Evolutionary conservation across 2,888 invertebrate species (phyloP).

Genomic region (Octodonta nipae): DNA sequence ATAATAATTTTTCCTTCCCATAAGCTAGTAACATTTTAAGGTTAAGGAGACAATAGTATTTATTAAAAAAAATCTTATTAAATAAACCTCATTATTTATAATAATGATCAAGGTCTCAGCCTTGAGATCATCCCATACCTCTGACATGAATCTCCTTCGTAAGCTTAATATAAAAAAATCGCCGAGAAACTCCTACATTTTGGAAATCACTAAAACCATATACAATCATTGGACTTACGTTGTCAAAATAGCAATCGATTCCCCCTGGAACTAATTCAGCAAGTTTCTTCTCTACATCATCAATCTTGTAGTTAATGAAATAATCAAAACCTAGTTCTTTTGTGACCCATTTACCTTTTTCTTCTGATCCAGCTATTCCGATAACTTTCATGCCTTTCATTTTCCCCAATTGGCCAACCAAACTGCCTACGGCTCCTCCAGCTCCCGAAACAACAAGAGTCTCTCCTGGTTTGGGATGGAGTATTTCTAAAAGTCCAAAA

Average conservation of each 20-base stretch:
- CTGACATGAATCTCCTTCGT: too few relatives aligned
- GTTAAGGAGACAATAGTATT: too few relatives aligned
- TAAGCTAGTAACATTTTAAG: too few relatives aligned
- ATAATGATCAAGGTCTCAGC: too few relatives aligned
- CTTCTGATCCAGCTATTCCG: slow-evolving; percentile 55
- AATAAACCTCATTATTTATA: too few relatives aligned
- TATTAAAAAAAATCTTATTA: too few relatives aligned
- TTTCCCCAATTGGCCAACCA: slow-evolving; percentile 66
- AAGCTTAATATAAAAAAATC: background rate
- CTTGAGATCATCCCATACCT: too few relatives aligned
- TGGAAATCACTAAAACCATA: too few relatives aligned
- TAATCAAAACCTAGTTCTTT: slow-evolving; percentile 51
- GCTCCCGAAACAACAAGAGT: slow-evolving; percentile 59
- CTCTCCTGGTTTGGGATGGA: slow-evolving; percentile 55
- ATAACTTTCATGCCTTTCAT: slow-evolving; percentile 53
- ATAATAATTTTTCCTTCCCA: too few relatives aligned
- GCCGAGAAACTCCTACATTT: background rate
- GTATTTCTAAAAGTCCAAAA: slow-evolving; percentile 57
- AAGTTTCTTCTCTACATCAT: slow-evolving; percentile 39
- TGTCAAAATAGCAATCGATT: slow-evolving; percentile 62
- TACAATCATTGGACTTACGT: slow-evolving; percentile 45
- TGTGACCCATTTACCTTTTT: slow-evolving; percentile 52
- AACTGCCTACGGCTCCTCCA: slow-evolving; percentile 63
- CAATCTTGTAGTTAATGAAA: slow-evolving; percentile 58
- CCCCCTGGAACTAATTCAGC: slow-evolving; percentile 50